These are phyloP conservation scores for Acrocephalus scirpaceus DNA, from an alignment of 2,797 vertebrate genomes.

Conservation along the genomic window DNA sequence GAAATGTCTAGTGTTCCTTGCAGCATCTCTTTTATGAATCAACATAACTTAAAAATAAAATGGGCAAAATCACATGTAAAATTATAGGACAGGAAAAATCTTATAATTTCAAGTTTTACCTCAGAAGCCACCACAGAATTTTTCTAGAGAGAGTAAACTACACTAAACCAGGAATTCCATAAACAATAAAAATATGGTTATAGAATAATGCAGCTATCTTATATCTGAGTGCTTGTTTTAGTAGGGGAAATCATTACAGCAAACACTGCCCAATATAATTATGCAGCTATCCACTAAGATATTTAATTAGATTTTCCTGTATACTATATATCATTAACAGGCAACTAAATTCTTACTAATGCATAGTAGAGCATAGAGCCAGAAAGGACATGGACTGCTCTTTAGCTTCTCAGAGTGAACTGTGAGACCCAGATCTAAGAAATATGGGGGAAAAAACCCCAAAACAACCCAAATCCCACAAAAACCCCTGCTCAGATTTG, in stretches of 20 bases:
- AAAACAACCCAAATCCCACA: neutral
- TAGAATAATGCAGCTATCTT: neutral
- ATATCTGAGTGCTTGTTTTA: neutral
- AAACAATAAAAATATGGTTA: neutral
- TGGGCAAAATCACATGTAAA: neutral
- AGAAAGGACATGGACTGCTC: neutral
- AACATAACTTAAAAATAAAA: neutral
- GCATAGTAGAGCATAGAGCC: neutral
- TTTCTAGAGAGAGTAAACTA: neutral
- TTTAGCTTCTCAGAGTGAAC: neutral
- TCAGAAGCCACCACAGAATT: neutral
- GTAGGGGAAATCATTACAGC: neutral
- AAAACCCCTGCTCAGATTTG: neutral
- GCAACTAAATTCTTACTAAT: neutral
- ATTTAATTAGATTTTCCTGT: neutral
- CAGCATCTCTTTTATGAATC: neutral
- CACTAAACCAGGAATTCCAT: neutral
- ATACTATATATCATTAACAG: neutral
- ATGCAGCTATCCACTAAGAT: neutral
- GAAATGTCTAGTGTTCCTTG: neutral
- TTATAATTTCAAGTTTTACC: neutral
- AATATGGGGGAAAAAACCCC: accelerated
- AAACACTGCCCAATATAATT: neutral
- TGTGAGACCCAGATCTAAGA: neutral
- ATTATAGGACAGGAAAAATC: neutral